Conservation (phyloP, 2,888 invertebrate species). For the Spilarctia lutea region DNA sequence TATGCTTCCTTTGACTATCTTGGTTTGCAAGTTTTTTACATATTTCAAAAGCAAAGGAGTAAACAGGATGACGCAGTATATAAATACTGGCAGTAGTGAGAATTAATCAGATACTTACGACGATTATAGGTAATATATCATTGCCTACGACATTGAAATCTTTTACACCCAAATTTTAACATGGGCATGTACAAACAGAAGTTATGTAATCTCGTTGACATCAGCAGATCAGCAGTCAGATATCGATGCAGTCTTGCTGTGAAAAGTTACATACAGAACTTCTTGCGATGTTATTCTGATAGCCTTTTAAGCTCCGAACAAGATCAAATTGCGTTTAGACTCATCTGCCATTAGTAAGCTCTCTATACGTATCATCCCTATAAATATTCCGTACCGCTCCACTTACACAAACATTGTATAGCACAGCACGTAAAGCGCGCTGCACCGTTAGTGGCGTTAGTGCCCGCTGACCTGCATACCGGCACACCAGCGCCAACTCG, state of each 20-base stretch:
- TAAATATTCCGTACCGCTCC: conserved; percentile 1
- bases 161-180: too few species aligned
- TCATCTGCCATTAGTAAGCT: background rate
- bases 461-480: conserved; percentile 20
- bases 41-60: too few species aligned
- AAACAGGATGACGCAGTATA: too few species aligned
- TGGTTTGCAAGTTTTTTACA: too few species aligned
- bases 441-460: conserved; percentile 17
- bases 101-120: background rate
- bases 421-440: conserved; percentile 4
- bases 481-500: background rate
- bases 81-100: background rate
- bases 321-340: background rate
- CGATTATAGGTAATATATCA: too few species aligned
- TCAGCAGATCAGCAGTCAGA: too few species aligned
- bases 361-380: background rate
- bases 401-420: conserved; percentile 4
- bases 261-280: too few species aligned
- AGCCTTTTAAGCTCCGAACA: background rate
- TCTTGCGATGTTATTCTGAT: too few species aligned
- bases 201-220: background rate
- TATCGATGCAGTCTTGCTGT: too few species aligned
- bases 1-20: too few species aligned
- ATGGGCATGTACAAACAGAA: background rate
- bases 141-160: too few species aligned